Evolutionary conservation across 2,888 invertebrate genomes (phyloP).

Genomic region (Micropterix aruncella): DNA sequence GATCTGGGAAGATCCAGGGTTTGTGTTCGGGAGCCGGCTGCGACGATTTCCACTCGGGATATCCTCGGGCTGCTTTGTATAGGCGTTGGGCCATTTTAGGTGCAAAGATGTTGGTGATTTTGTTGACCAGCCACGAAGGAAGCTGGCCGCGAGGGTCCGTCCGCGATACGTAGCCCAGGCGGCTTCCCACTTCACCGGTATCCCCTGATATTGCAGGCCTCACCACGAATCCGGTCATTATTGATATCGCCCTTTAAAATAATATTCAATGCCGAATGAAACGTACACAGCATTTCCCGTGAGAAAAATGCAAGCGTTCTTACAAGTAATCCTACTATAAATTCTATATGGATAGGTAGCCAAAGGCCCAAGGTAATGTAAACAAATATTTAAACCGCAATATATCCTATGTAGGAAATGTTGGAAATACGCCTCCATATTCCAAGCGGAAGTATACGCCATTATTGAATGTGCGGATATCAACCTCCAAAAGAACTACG

Average conservation of each 20-base stretch:
- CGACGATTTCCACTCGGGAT: constrained; percentile 67
- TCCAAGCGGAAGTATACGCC: too few relatives aligned
- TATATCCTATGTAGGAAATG: too few relatives aligned
- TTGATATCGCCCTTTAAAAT: constrained; percentile 40
- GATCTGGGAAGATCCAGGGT: constrained; percentile 83
- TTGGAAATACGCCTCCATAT: too few relatives aligned
- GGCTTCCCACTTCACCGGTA: constrained; percentile 46
- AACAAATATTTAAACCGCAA: too few relatives aligned
- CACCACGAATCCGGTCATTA: constrained; percentile 54
- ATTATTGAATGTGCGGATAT: too few relatives aligned
- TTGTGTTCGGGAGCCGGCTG: constrained; percentile 61
- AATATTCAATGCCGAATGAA: too few relatives aligned
- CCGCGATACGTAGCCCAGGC: constrained; percentile 78
- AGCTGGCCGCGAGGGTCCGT: constrained; percentile 80
- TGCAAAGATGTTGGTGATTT: constrained; percentile 71
- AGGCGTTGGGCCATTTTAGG: constrained; percentile 75
- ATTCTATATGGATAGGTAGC: too few relatives aligned
- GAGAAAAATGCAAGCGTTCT: too few relatives aligned
- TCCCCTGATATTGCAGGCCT: constrained; percentile 28
- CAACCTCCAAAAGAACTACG: too few relatives aligned
- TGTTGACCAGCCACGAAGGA: constrained; percentile 84
- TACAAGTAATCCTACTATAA: too few relatives aligned
- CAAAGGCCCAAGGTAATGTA: too few relatives aligned
- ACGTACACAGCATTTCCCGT: too few relatives aligned
- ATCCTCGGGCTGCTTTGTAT: constrained; percentile 68